phyloP scores from a whole-genome alignment of 2,797 vertebrate genomes.

The Cossypha polioptera region DNA sequence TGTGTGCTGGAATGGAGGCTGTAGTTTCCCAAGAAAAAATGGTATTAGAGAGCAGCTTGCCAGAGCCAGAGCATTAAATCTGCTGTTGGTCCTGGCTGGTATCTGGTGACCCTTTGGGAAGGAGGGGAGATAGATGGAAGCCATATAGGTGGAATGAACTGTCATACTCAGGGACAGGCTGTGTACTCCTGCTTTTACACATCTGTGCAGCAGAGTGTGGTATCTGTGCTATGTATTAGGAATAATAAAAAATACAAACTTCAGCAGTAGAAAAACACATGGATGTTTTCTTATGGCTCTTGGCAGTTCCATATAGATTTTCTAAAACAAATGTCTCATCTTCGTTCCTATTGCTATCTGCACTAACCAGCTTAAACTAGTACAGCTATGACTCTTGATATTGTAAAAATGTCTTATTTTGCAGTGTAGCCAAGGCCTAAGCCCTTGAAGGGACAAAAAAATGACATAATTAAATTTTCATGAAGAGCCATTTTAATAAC shows the following conservation, averaged over 20 bases:
- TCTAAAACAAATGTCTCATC: neutral
- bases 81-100: neutral
- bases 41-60: neutral
- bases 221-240: neutral
- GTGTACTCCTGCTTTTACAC: neutral
- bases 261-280: neutral
- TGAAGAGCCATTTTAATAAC: neutral
- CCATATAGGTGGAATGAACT: neutral
- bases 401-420: neutral
- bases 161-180: neutral
- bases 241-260: neutral
- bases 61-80: neutral
- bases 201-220: neutral
- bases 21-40: neutral
- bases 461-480: neutral
- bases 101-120: neutral
- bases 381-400: neutral
- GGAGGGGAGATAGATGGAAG: neutral
- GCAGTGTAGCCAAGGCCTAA: neutral
- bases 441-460: neutral
- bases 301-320: neutral
- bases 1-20: neutral
- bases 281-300: neutral
- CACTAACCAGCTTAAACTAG: neutral
- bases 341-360: neutral